Evolutionary conservation across 2,113 vertebrate species (phyloP).

Genomic region (Eclectus roratus): DNA sequence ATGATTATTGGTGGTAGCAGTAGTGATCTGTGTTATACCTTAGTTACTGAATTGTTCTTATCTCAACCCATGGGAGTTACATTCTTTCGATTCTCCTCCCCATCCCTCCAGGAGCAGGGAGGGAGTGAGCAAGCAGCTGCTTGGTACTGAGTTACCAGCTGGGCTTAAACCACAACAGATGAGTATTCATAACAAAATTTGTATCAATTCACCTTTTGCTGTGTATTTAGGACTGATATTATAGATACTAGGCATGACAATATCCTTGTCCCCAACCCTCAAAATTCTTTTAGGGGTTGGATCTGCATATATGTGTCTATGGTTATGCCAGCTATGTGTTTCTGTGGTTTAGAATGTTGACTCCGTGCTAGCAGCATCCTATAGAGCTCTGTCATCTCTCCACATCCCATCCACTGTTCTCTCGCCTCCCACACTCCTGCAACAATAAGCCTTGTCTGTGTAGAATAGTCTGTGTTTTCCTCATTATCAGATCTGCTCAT

Average conservation of each 20-base stretch:
- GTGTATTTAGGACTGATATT: background rate
- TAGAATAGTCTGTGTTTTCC: background rate
- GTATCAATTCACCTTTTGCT: background rate
- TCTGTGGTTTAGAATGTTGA: background rate
- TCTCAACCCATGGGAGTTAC: no score
- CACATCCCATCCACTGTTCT: background rate
- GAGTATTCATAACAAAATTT: background rate
- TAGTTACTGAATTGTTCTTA: no score
- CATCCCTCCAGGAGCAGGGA: no score
- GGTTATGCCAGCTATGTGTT: background rate
- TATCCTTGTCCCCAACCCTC: background rate
- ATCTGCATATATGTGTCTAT: background rate
- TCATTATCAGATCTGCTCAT: background rate
- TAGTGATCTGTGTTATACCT: no score
- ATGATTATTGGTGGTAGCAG: no score
- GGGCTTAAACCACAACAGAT: no score
- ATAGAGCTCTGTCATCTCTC: background rate
- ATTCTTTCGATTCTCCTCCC: no score
- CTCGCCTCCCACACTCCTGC: background rate
- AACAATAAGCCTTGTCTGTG: background rate
- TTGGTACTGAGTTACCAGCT: no score
- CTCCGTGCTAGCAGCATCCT: background rate
- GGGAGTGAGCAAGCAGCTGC: no score
- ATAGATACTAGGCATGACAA: background rate
- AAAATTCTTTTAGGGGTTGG: background rate